Conservation (phyloP, 2,888 invertebrate genomes). For the Aproaerema taeniolella region DNA sequence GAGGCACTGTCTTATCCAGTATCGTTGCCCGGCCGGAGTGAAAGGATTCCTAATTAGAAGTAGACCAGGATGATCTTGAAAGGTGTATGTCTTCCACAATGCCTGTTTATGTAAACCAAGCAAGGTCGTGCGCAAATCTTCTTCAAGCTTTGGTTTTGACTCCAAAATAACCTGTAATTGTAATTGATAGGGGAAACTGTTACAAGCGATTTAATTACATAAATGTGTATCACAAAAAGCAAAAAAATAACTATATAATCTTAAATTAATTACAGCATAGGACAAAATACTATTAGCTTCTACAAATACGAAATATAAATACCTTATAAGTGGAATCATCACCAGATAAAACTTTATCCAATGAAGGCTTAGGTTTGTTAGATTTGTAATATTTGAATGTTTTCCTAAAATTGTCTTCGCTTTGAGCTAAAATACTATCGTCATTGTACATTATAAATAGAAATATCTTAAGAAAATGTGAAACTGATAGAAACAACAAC, state of each 20-base stretch:
- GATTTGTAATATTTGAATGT: conserved; percentile 89
- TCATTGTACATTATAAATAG: conserved; percentile 2
- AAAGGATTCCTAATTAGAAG: conserved; percentile 91
- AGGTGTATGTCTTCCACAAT: conserved; percentile 81
- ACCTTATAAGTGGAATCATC: too few species aligned
- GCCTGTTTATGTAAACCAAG: conserved; percentile 41
- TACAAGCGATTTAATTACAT: not conserved
- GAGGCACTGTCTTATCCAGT: conserved; percentile 89
- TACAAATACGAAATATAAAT: too few species aligned
- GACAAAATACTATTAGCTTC: not conserved
- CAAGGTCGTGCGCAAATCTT: conserved; percentile 35
- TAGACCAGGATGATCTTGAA: conserved; percentile 83
- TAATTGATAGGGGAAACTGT: not conserved
- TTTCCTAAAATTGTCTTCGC: conserved; percentile 76
- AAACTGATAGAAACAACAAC: not conserved
- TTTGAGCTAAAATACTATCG: not conserved
- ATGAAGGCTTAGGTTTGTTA: conserved; percentile 79
- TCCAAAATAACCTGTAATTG: conserved; percentile 25
- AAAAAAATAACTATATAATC: not conserved
- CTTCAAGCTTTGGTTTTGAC: conserved; percentile 10
- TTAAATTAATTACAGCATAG: too few species aligned
- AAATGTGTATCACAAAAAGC: not conserved
- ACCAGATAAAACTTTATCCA: conserved; percentile 80
- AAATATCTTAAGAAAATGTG: not conserved
- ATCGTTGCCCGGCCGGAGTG: conserved; percentile 84